Conservation (phyloP, 2,797 vertebrate species). For the Anomalospiza imberbis region DNA sequence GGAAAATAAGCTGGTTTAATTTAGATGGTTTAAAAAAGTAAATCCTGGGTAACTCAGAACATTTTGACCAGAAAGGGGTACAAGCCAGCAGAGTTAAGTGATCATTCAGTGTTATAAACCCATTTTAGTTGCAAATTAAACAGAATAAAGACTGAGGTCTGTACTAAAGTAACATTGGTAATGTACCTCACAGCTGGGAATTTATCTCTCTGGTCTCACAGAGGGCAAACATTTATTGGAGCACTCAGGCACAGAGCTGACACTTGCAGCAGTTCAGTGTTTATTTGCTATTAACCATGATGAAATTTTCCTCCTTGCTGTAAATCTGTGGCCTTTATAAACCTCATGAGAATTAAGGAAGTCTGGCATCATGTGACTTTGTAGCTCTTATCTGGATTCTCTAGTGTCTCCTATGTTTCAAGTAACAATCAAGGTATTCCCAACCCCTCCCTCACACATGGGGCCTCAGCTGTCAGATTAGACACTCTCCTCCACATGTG, state of each 20-base stretch:
- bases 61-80: neutral
- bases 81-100: neutral
- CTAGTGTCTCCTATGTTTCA: neutral
- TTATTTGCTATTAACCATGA: neutral
- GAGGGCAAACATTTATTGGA: neutral
- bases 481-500: neutral
- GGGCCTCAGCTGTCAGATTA: neutral
- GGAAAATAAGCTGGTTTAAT: neutral
- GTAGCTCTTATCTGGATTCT: neutral
- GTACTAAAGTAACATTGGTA: neutral
- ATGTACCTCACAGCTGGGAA: neutral
- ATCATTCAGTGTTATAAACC: neutral
- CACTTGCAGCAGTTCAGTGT: neutral
- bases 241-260: neutral
- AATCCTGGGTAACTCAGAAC: neutral
- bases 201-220: neutral
- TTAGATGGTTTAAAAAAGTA: neutral
- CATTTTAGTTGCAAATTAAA: neutral
- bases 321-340: neutral
- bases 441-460: neutral
- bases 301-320: neutral
- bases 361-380: rapidly evolving
- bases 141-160: neutral
- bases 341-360: neutral
- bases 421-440: neutral